Evolutionary conservation across 2,888 invertebrate species (phyloP).

Genomic region (Bruchidius siliquastri): DNA sequence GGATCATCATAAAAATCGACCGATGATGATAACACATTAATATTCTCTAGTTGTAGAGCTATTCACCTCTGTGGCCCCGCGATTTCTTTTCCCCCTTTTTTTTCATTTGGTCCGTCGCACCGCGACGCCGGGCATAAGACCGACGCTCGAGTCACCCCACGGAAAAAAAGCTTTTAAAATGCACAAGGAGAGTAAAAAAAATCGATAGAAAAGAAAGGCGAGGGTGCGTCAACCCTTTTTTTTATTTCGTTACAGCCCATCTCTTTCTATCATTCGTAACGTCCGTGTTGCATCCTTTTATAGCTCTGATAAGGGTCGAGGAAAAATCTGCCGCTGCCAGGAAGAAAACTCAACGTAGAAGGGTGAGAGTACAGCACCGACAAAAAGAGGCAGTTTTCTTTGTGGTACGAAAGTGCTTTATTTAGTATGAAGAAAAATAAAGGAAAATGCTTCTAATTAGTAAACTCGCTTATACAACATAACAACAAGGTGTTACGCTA

Average conservation of each 20-base stretch:
- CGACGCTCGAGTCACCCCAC: not conserved
- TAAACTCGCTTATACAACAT: no score
- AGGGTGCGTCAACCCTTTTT: conserved; percentile 8
- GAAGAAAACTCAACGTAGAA: not conserved
- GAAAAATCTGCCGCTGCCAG: not conserved
- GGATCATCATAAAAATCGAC: no score
- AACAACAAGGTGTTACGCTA: no score
- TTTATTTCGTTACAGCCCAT: conserved; percentile 5
- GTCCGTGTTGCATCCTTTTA: not conserved
- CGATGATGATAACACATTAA: no score
- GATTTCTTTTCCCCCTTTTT: not conserved
- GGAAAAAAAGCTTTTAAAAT: not conserved
- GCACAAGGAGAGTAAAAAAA: conserved; percentile 10
- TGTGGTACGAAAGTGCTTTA: not conserved
- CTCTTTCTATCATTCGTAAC: not conserved
- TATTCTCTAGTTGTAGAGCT: not conserved
- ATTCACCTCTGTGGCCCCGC: not conserved
- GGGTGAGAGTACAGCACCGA: not conserved
- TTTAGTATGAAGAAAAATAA: not conserved
- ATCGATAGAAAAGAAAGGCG: conserved; percentile 22
- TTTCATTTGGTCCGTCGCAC: not conserved
- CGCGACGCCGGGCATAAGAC: not conserved
- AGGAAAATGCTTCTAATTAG: no score
- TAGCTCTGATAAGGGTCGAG: not conserved
- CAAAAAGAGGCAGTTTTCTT: not conserved